Evolutionary conservation across 2,113 vertebrate species (phyloP), one percentile per base, ranked within the genome.

Genomic region (Holacanthus passer): DNA sequence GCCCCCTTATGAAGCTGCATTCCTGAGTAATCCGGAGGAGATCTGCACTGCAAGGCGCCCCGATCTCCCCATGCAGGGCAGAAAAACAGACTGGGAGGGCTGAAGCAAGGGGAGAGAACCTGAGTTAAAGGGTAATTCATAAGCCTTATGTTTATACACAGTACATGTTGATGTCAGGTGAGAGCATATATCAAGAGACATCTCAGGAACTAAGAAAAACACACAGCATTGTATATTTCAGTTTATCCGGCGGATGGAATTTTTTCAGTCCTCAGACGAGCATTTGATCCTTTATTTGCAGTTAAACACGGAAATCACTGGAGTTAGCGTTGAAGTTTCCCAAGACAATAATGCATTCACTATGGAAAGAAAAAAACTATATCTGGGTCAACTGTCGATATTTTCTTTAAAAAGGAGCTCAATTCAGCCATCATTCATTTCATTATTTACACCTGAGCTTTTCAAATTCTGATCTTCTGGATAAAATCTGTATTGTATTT

Each of bases 11-110:
- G 83, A 88, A 88, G 85, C 81, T 7, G 53, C 82, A 86, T 91
- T 92, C 88, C 82, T 82, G 19, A 60, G 64, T 85, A 77, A 89
- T 89, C 88, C 87, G 60, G 69, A 73, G 29, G 66, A 86, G 76
- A 71, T 68, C 62, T 78, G 71, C 37, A 0, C 14, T 60, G 41
- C 53, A 43, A 76, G 37, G 13, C 52, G 37, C 37, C 43, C 43
- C 2, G 11, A 81, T 43, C 22, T 52, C 56, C 32, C 29, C 37
- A 1, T 1, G 31, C 79, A 22, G 45, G 66, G 24, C 53, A 73
- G 60, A 20, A 69, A 71, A 55, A 59, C 52, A 78, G 66, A 81
- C 20, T n/a, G 27, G 67, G 32, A 60, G 50, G 35, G 12, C 62
- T 16, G 16, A 14, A 24, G 45, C 4, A 24, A 27, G 24, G 19